Evolutionary conservation across 2,113 vertebrate species (phyloP).

Genomic region (Hydrochoerus hydrochaeris): DNA sequence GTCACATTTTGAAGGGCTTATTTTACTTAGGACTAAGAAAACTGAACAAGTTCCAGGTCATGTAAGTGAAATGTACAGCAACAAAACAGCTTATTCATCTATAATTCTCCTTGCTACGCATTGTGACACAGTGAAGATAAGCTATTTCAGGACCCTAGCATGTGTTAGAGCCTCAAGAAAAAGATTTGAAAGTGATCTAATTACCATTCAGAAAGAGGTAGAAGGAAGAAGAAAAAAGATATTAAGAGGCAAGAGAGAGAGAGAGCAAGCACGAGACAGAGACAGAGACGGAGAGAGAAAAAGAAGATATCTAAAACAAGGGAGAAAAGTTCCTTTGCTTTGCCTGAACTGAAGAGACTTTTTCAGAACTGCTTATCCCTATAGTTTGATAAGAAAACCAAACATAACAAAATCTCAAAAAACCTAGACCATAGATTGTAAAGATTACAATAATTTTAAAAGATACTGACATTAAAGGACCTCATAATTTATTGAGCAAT

Average conservation of each 20-base stretch:
- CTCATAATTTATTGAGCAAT: constrained; percentile 17
- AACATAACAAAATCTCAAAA: not conserved
- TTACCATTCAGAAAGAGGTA: not conserved
- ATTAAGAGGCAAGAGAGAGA: not conserved
- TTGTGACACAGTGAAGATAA: not conserved
- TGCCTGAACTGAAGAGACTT: not conserved
- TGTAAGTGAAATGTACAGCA: not conserved
- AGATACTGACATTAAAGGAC: not conserved
- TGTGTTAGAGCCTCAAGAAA: not conserved
- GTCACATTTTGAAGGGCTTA: not conserved
- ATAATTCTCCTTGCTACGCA: not conserved
- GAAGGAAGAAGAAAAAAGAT: not conserved
- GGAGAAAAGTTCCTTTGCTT: not conserved
- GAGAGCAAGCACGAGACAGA: not conserved
- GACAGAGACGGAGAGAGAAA: not conserved
- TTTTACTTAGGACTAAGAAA: constrained; percentile 25
- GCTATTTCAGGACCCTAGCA: not conserved
- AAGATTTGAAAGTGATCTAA: not conserved
- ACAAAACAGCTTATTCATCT: not conserved
- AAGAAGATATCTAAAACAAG: not conserved
- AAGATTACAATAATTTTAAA: not conserved
- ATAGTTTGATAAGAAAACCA: not conserved
- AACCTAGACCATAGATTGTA: not conserved
- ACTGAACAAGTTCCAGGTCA: not conserved
- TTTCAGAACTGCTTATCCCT: not conserved